A percentile compares a stretch with the other conserved stretches of the same genome.
These are phyloP conservation scores for Allolobophora icterica DNA, from an alignment of 2,888 invertebrate species.

Conservation along the genomic window DNA sequence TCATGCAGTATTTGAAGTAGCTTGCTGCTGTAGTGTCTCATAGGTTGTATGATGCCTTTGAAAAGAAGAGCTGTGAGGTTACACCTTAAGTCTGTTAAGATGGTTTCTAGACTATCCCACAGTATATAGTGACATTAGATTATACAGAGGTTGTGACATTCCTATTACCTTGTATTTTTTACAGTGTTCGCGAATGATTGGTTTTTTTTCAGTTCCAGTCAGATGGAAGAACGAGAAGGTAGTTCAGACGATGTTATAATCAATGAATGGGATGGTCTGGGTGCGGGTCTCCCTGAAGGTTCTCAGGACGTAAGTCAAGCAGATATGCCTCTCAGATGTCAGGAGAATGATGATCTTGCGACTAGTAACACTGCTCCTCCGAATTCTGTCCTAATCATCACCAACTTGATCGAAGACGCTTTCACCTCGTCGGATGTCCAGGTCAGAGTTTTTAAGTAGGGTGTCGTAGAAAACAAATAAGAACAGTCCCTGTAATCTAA, in stretches of 20 bases:
- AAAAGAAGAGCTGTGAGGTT: too few species aligned
- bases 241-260: background rate
- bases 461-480: background rate
- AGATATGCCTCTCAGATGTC: background rate
- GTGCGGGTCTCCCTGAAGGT: too few species aligned
- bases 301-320: background rate
- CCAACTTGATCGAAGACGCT: conserved; percentile 29
- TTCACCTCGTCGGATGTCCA: conserved; percentile 27
- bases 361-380: conserved; percentile 9
- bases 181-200: background rate
- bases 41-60: too few species aligned
- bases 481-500: background rate
- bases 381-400: conserved; percentile 32
- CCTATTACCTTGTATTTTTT: too few species aligned
- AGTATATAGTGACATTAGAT: too few species aligned
- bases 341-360: background rate
- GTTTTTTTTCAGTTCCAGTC: background rate
- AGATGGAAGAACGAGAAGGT: background rate
- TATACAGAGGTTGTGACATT: too few species aligned
- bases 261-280: background rate
- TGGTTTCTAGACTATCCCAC: too few species aligned
- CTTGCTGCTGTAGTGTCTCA: too few species aligned
- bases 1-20: too few species aligned
- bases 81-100: too few species aligned
- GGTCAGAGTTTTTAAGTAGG: conserved; percentile 6